Base-by-base conservation (phyloP, 2,113 vertebrate species). In the Mesitornis unicolor region DNA sequence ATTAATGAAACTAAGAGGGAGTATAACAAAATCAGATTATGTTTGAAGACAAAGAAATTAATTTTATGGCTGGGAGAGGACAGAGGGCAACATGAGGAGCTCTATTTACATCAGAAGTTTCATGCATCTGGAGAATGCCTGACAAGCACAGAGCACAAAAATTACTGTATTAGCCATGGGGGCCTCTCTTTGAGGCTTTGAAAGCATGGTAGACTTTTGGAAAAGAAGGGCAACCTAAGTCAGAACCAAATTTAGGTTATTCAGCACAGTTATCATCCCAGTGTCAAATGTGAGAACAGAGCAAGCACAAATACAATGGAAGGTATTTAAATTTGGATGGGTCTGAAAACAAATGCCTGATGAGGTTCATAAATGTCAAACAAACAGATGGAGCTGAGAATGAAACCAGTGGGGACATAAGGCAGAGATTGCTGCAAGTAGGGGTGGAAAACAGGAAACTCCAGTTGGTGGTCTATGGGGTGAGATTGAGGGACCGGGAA, bases 371-470 rank as follows among this genome's bases (percentile, higher is more conserved):
- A 94, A 96, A 96, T 94, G 94, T 98, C 98, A 97, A 40, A 67
- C 50, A 94, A 97, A 96, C 98, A 97, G 97, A 98, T 96, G 97
- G 96, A 96, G 68, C 95, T 87, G 87, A 93, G 92, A 95, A 91
- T 94, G 94, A 93, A 97, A 94, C 84, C 91, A 96, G 84, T 91
- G 94, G 87, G 89, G 91, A 92, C 84, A 92, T 89, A 88, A 98
- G 89, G 80, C 96, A 96, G 95, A 97, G 92, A 95, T 89, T 95
- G 77, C 97, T 97, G 43, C 7, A n/a, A 97, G 87, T 92, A 96
- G 95, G 92, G 89, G 59, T 92, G 67, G 92, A 93, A 98, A 98
- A 98, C 97, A 98, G 97, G 97, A 98, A 98, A 93, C 94, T 95
- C 53, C 83, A 59, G 57, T 91, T 2, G 6, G 77, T 94, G 84